Evolutionary conservation across 2,797 vertebrate species (phyloP).

Genomic region (Cyprinella venusta): DNA sequence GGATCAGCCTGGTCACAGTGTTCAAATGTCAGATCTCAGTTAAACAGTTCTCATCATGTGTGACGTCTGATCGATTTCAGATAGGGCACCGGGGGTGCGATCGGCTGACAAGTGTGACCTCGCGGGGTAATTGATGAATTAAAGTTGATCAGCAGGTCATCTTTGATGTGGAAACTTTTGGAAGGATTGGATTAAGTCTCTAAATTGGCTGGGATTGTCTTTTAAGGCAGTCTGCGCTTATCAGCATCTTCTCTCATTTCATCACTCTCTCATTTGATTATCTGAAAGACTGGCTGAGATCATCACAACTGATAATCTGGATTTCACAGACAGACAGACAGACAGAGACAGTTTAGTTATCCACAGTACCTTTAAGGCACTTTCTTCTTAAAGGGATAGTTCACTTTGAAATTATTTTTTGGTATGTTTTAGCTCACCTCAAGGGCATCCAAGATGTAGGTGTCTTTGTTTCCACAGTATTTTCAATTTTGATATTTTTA

Average conservation of each 20-base stretch:
- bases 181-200: conserved; percentile 31
- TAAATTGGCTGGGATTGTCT: conserved; percentile 31
- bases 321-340: too few species aligned
- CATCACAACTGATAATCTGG: not conserved
- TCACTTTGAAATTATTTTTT: too few species aligned
- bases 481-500: too few species aligned
- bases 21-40: conserved; percentile 62
- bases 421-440: too few species aligned
- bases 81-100: conserved; percentile 17
- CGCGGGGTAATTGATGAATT: conserved; percentile 39
- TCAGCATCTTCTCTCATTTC: not conserved
- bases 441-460: too few species aligned
- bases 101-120: conserved; percentile 3
- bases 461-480: too few species aligned
- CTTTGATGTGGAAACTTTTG: conserved; percentile 31
- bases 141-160: conserved; percentile 31
- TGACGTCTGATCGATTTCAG: conserved; percentile 41
- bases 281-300: conserved; percentile 10
- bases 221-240: not conserved
- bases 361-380: too few species aligned
- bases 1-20: conserved; percentile 58
- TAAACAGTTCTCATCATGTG: conserved; percentile 23
- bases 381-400: too few species aligned
- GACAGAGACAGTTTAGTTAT: not conserved
- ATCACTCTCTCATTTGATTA: conserved; percentile 18